A percentile compares a stretch with the other conserved stretches of the same genome.
Evolutionary conservation across 1,140 invertebrate species (phyloP).

Genomic region (Steinernema khuongi): DNA sequence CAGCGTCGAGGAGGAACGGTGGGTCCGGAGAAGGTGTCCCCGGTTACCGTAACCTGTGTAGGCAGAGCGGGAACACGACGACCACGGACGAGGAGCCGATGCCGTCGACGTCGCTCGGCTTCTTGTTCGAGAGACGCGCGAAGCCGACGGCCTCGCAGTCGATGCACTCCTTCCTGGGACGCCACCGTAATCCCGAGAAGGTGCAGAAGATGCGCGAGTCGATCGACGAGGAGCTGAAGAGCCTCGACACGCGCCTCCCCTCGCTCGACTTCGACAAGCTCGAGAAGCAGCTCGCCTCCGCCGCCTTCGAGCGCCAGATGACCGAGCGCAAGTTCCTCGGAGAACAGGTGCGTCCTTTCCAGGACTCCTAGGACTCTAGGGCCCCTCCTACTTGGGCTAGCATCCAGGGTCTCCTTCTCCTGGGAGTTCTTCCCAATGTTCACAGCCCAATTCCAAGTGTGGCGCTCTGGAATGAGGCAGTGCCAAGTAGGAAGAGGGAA

Average conservation of each 20-base stretch:
- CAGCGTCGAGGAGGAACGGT: constrained; percentile 7
- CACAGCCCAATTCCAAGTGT: no score
- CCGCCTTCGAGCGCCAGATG: constrained; percentile 25
- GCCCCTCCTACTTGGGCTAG: no score
- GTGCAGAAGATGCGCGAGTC: constrained; percentile 23
- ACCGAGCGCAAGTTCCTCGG: constrained; percentile 16
- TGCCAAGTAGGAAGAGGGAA: no score
- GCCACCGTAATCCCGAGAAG: not conserved
- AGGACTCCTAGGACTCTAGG: no score
- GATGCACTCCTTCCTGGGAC: constrained; percentile 20
- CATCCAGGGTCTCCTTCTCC: no score
- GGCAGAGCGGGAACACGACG: constrained; percentile 6
- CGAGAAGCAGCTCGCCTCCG: constrained; percentile 24
- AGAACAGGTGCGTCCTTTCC: constrained; percentile 21
- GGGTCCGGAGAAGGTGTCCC: not conserved
- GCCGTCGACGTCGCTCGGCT: not conserved
- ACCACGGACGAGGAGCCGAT: constrained; percentile 12
- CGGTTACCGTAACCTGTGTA: not conserved
- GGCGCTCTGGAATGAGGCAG: no score
- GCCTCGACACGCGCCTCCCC: constrained; percentile 24
- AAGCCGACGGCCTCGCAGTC: constrained; percentile 17
- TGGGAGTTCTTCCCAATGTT: no score
- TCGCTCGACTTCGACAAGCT: constrained; percentile 26
- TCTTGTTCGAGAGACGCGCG: not conserved
- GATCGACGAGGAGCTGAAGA: constrained; percentile 22